Percentiles rank a stretch among this genome's conserved stretches.
Conservation (phyloP, 2,888 invertebrate species). For the Cryptus armator region DNA sequence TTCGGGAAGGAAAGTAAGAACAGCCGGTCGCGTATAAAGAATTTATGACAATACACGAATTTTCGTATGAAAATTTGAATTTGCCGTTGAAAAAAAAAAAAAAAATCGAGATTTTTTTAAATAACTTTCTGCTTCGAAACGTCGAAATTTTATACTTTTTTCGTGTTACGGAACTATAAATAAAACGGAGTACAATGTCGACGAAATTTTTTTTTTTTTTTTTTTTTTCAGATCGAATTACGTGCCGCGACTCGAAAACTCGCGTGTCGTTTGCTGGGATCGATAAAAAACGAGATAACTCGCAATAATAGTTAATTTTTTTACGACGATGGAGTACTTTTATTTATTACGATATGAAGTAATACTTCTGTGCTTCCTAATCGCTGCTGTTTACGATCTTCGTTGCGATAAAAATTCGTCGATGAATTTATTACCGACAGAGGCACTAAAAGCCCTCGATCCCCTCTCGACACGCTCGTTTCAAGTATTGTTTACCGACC, state of each 20-base stretch:
- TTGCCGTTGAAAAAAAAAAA: too few species aligned
- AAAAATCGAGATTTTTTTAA: neutral
- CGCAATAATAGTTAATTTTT: constrained; percentile 4
- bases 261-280: neutral
- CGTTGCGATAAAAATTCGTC: constrained; percentile 27
- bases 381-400: constrained; percentile 10
- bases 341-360: neutral
- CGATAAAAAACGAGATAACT: neutral
- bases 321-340: neutral
- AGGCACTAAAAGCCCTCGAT: neutral
- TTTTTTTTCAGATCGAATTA: neutral
- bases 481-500: constrained; percentile 58
- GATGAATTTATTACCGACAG: constrained; percentile 48
- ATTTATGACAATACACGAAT: neutral
- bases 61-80: too few species aligned
- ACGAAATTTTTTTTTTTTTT: too few species aligned
- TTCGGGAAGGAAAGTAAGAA: too few species aligned
- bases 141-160: neutral
- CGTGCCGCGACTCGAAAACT: neutral
- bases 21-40: neutral
- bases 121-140: neutral
- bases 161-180: too few species aligned
- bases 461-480: neutral
- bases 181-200: too few species aligned
- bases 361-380: neutral